These are phyloP conservation scores for Ornithoptera priamus DNA, from an alignment of 2,888 invertebrate species.

Conservation along the genomic window DNA sequence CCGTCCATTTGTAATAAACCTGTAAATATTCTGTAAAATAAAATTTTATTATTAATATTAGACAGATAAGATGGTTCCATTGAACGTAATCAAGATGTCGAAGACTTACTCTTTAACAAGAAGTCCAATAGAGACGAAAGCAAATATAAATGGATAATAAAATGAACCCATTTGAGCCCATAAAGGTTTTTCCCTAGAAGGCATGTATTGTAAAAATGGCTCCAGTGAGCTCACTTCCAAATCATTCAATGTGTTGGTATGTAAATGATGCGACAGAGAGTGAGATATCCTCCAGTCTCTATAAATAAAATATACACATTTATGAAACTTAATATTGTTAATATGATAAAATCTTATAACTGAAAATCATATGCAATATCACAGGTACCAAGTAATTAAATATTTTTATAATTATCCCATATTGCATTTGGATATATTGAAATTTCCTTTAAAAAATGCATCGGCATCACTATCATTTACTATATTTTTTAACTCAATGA, in stretches of 20 bases:
- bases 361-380: too few relatives aligned
- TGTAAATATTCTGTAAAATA: slow-evolving; percentile 46
- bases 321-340: not conserved
- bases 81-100: not conserved
- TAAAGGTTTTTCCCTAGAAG: slow-evolving; percentile 78
- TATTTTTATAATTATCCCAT: too few relatives aligned
- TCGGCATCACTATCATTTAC: too few relatives aligned
- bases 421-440: too few relatives aligned
- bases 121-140: slow-evolving; percentile 47
- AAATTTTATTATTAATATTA: not conserved
- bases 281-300: slow-evolving; percentile 90
- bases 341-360: not conserved
- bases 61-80: not conserved
- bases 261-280: slow-evolving; percentile 88
- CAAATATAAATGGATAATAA: slow-evolving; percentile 73
- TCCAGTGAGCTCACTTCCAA: slow-evolving; percentile 85
- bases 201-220: slow-evolving; percentile 85
- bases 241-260: slow-evolving; percentile 89
- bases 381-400: too few relatives aligned
- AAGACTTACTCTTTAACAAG: slow-evolving; percentile 70
- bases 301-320: slow-evolving; percentile 40
- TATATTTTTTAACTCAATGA: too few relatives aligned
- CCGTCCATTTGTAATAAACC: slow-evolving; percentile 46
- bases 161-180: slow-evolving; percentile 78
- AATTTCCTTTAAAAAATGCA: too few relatives aligned